Evolutionary conservation across 2,113 vertebrate genomes (phyloP).

Genomic region (Trachemys scripta): DNA sequence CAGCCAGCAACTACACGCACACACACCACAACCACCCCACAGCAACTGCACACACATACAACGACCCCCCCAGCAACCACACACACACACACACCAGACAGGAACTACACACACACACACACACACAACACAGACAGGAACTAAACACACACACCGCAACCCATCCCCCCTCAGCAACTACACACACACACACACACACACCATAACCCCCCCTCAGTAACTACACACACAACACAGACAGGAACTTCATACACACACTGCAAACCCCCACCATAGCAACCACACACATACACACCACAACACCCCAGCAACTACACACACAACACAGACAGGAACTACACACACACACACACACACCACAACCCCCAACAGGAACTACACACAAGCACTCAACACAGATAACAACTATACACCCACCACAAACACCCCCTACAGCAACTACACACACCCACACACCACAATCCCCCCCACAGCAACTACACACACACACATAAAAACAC

Average conservation of each 20-base stretch:
- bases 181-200: not conserved
- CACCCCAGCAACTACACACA: not conserved
- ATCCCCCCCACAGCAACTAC: too few species aligned
- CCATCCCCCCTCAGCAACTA: not conserved
- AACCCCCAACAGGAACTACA: too few species aligned
- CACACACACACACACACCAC: too few species aligned
- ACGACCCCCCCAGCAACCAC: not conserved
- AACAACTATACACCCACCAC: too few species aligned
- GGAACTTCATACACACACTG: not conserved
- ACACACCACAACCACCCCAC: too few species aligned
- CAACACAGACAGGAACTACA: not conserved
- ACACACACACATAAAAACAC: too few species aligned
- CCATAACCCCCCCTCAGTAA: not conserved
- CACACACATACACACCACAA: too few species aligned
- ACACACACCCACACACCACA: too few species aligned
- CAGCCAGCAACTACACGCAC: not conserved
- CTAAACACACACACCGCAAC: not conserved
- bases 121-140: not conserved
- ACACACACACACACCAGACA: not conserved
- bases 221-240: too few species aligned
- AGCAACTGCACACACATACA: too few species aligned
- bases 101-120: not conserved
- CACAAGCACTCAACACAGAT: not conserved
- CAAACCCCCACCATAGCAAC: too few species aligned
- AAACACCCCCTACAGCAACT: too few species aligned